These are phyloP conservation scores for Phrynosoma platyrhinos DNA, from an alignment of 2,113 vertebrate genomes.

Conservation along the genomic window DNA sequence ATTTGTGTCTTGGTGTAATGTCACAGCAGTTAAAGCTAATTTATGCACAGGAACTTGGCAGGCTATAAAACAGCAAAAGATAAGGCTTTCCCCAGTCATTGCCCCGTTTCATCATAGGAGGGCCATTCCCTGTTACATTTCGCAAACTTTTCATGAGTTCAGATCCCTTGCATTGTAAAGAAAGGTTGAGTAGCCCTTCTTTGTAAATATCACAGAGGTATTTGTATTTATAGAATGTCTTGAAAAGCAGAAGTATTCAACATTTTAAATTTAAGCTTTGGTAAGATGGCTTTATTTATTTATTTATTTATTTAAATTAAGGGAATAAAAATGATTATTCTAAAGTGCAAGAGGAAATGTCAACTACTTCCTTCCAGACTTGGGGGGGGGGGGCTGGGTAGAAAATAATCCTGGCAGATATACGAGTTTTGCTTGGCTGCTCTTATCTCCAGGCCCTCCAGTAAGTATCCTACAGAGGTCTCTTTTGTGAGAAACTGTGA, in stretches of 20 bases:
- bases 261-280: neutral
- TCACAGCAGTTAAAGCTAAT: slow-evolving; percentile 35
- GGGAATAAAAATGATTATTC: neutral
- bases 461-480: slow-evolving; percentile 38
- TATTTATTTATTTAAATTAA: slow-evolving; percentile 17
- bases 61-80: slow-evolving; percentile 6
- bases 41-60: slow-evolving; percentile 25
- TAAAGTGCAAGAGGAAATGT: neutral
- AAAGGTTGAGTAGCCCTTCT: neutral
- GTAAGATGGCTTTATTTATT: neutral
- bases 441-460: slow-evolving; percentile 51
- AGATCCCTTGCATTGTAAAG: neutral
- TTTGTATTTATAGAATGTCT: neutral
- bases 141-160: slow-evolving; percentile 37
- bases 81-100: neutral
- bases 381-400: neutral
- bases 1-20: slow-evolving; percentile 12
- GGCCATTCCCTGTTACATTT: slow-evolving; percentile 17
- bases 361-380: neutral
- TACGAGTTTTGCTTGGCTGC: slow-evolving; percentile 47
- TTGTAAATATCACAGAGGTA: neutral
- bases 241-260: neutral
- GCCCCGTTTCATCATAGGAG: neutral
- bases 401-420: neutral
- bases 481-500: slow-evolving; percentile 37